Percentiles rank a stretch among this genome's conserved stretches.
phyloP scores from a whole-genome alignment of 2,113 vertebrate genomes.

The Mandrillus leucophaeus region DNA sequence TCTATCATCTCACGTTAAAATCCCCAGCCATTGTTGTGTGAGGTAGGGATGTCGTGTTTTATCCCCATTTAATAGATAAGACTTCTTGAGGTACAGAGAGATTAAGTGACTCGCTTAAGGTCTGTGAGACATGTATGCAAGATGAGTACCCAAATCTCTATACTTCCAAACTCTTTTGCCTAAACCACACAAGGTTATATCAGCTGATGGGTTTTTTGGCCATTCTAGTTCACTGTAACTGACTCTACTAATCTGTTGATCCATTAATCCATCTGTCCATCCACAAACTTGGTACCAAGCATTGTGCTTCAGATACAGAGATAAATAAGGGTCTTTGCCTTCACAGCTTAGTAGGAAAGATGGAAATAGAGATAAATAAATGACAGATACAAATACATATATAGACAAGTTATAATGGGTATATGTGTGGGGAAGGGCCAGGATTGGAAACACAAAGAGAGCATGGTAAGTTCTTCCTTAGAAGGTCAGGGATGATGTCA shows the following conservation, averaged over 20 bases:
- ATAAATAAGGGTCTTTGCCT: conserved; percentile 21
- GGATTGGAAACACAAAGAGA: neutral
- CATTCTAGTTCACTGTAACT: neutral
- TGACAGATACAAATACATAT: neutral
- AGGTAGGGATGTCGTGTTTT: conserved; percentile 33
- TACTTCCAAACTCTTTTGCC: conserved; percentile 16
- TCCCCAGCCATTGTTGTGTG: neutral
- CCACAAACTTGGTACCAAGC: neutral
- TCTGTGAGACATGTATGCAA: neutral
- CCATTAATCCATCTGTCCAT: neutral
- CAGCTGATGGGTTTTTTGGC: neutral
- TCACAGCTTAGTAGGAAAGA: neutral
- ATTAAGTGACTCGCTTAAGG: conserved; percentile 8
- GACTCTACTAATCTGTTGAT: neutral
- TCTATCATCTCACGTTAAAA: conserved; percentile 41
- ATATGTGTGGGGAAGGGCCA: neutral
- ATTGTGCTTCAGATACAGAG: conserved; percentile 2
- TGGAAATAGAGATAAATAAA: neutral
- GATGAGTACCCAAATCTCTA: neutral
- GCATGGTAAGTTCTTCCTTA: conserved; percentile 27
- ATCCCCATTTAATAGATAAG: conserved; percentile 16
- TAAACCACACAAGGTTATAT: neutral
- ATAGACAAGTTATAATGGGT: neutral
- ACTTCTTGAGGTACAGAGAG: conserved; percentile 22
- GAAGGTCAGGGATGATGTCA: neutral